Conservation (phyloP, 2,797 vertebrate genomes). For the Acanthis flammea region DNA sequence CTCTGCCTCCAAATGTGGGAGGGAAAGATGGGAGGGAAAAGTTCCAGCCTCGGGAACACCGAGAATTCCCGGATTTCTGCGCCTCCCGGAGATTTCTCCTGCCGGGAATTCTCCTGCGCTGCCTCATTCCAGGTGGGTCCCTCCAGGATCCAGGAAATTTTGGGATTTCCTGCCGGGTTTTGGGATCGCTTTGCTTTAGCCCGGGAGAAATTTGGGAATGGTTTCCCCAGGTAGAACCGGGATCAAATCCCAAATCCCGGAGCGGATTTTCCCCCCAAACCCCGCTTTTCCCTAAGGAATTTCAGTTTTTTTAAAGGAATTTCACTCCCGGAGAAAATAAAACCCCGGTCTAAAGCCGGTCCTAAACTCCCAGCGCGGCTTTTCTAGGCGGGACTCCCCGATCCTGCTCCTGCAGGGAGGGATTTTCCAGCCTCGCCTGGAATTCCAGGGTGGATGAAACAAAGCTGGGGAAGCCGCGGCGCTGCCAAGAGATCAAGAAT, state of each 20-base stretch:
- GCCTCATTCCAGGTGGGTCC: not conserved
- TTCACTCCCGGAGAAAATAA: not conserved
- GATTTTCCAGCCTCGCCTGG: not conserved
- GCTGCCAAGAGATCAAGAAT: not conserved
- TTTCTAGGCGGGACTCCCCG: not conserved
- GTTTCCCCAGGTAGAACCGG: not conserved
- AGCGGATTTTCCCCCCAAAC: not conserved
- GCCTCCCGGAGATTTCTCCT: not conserved
- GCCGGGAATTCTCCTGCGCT: not conserved
- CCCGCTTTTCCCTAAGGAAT: not conserved
- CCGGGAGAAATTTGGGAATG: not conserved
- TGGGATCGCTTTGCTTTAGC: not conserved
- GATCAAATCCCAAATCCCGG: no score
- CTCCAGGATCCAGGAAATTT: rapidly evolving
- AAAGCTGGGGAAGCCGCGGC: not conserved
- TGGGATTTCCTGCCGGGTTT: not conserved
- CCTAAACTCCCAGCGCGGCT: not conserved
- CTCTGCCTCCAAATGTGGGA: not conserved
- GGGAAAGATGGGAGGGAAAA: not conserved
- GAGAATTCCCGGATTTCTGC: not conserved
- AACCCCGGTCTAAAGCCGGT: no score
- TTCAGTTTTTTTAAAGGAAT: rapidly evolving
- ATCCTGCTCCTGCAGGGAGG: not conserved
- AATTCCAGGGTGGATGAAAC: not conserved
- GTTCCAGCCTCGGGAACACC: not conserved